A percentile compares a stretch with the other conserved stretches of the same genome.
These are phyloP conservation scores for Muntiacus reevesi DNA, from an alignment of 2,113 vertebrate genomes.

Conservation along the genomic window DNA sequence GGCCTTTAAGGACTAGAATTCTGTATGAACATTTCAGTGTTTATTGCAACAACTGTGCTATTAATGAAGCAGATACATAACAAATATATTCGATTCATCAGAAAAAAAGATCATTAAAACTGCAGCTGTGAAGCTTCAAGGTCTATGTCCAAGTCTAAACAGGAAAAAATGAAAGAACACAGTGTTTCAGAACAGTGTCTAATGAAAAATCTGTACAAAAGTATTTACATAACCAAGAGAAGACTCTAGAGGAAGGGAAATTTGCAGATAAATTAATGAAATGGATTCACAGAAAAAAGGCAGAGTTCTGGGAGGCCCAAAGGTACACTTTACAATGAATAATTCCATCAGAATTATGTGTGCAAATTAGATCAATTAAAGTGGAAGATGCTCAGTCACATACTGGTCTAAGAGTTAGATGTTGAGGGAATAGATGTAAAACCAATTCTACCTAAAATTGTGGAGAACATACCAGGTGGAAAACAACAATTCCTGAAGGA, in stretches of 20 bases:
- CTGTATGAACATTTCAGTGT: background rate
- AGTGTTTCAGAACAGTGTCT: slow-evolving; percentile 43
- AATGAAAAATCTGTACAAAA: slow-evolving; percentile 43
- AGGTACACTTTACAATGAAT: slow-evolving; percentile 71
- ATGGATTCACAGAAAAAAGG: slow-evolving; percentile 57
- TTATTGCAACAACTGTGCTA: background rate
- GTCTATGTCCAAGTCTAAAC: background rate
- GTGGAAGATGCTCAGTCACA: slow-evolving; percentile 70
- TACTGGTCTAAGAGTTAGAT: slow-evolving; percentile 47
- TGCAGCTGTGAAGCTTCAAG: background rate
- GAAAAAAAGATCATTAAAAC: background rate
- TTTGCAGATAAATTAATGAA: slow-evolving; percentile 70
- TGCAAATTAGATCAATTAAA: slow-evolving; percentile 74
- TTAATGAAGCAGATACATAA: background rate
- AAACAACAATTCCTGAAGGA: slow-evolving; percentile 42
- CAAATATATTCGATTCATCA: background rate
- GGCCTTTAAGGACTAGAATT: background rate
- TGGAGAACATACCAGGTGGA: background rate
- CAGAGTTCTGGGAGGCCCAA: slow-evolving; percentile 48
- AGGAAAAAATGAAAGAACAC: background rate
- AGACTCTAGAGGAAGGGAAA: slow-evolving; percentile 59
- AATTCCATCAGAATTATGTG: slow-evolving; percentile 72
- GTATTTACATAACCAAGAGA: slow-evolving; percentile 66
- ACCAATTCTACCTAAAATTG: slow-evolving; percentile 45
- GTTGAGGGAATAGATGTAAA: slow-evolving; percentile 61